Evolutionary conservation across 2,888 invertebrate genomes (phyloP).

Genomic region (Clistopyga incitator): DNA sequence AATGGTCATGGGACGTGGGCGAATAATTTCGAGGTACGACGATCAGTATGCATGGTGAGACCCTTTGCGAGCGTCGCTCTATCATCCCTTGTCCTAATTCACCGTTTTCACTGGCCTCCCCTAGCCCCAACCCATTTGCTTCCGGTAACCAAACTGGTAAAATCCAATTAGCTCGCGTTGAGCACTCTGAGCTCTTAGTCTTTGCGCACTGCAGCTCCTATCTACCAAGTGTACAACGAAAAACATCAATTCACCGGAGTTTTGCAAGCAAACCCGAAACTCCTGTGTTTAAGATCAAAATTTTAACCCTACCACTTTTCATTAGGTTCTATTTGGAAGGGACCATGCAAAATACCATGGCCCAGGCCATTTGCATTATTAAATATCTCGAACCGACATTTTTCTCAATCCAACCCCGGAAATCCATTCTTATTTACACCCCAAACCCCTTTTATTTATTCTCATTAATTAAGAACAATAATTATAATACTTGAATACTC

Average conservation of each 20-base stretch:
- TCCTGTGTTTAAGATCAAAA: background rate
- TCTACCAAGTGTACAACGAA: background rate
- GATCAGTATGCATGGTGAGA: conserved; percentile 37
- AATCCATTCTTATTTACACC: background rate
- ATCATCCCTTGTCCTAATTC: conserved; percentile 17
- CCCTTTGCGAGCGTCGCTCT: conserved; percentile 12
- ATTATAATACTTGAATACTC: too few species aligned
- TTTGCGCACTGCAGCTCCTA: conserved; percentile 10
- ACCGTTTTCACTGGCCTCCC: background rate
- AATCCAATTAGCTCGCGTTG: conserved; percentile 26
- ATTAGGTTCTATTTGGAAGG: background rate
- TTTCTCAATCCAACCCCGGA: background rate
- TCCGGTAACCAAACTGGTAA: conserved; percentile 3
- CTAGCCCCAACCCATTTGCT: background rate
- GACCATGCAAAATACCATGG: background rate
- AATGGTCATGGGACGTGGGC: background rate
- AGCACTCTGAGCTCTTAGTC: conserved; percentile 8
- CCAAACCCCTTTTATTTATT: too few species aligned
- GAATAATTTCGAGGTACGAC: background rate
- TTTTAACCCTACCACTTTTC: background rate
- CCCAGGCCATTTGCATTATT: background rate
- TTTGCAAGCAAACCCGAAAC: background rate
- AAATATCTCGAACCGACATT: background rate
- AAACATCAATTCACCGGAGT: background rate
- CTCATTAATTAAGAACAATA: too few species aligned